Evolutionary conservation across 2,113 vertebrate species (phyloP), one percentile per base, ranked within the genome.

Genomic region (Pseudolaguvia tuberculata): DNA sequence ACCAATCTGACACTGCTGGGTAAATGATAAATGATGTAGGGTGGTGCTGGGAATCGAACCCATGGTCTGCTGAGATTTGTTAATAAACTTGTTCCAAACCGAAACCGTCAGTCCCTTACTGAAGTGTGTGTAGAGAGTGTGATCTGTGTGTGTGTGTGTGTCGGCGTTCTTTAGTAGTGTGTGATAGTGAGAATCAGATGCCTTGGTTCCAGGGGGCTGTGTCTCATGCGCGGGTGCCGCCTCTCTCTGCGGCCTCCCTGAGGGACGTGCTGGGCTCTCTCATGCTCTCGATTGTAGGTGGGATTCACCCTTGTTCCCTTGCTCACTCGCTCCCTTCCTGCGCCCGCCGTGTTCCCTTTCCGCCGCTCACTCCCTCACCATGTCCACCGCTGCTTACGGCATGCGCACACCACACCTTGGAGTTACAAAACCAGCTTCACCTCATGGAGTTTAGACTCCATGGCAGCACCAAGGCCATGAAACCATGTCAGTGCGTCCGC

Each of bases 221-320:
- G 80, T 82, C 77, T 25, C 78, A 74, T 61, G 81, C 81, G 66
- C 81, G 80, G 80, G 84, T 88, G 69, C 87, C 84, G 70, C 84
- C 82, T 68, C 87, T 91, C 84, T 89, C 89, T 71, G 87, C 86
- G 82, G 87, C 85, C 72, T 89, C 86, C 47, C 85, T 90, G 70
- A 83, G 84, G 84, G 87, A 91, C 79, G 79, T 90, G 85, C 88
- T 89, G 85, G 88, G 88, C 83, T 88, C 88, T 87, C 84, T 91
- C 76, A 85, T 91, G 79, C 86, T 91, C 81, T 90, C 89, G 85
- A 89, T 90, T 91, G 90, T 91, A 91, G 87, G 88, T 89, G 86
- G 88, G 87, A 86, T 82, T 79, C 82, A 85, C 29, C 81, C 82
- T 86, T 72, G 55, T 57, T 67, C 29, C 62, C 68, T 61, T 50